phyloP scores from a whole-genome alignment of 2,113 vertebrate genomes.

The rat (Rattus norvegicus) region GRCr8 NC_086033.1:22253501-22254000 shows the following conservation, averaged over 20 bases:
- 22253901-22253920: slow-evolving; percentile 79
- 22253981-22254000: slow-evolving; percentile 31
- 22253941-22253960: slow-evolving; percentile 77
- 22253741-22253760: slow-evolving; percentile 73
- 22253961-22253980: slow-evolving; percentile 71
- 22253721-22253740: slow-evolving; percentile 81
- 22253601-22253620: not conserved
- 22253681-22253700: slow-evolving; percentile 68
- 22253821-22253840: slow-evolving; percentile 82
- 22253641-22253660: slow-evolving; percentile 8
- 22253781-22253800: slow-evolving; percentile 76
- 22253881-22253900: slow-evolving; percentile 83
- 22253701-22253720: slow-evolving; percentile 76
- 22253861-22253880: slow-evolving; percentile 77
- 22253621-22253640: slow-evolving; percentile 8
- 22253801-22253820: slow-evolving; percentile 83
- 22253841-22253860: slow-evolving; percentile 78
- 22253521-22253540: not conserved
- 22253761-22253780: slow-evolving; percentile 79
- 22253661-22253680: slow-evolving; percentile 38
- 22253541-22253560: too few relatives aligned
- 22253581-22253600: slow-evolving; percentile 23
- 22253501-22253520: not conserved
- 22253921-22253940: slow-evolving; percentile 78
- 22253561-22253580: not conserved